phyloP scores from a whole-genome alignment of 2,888 invertebrate species.

The Acanthosepion lycidas region DNA sequence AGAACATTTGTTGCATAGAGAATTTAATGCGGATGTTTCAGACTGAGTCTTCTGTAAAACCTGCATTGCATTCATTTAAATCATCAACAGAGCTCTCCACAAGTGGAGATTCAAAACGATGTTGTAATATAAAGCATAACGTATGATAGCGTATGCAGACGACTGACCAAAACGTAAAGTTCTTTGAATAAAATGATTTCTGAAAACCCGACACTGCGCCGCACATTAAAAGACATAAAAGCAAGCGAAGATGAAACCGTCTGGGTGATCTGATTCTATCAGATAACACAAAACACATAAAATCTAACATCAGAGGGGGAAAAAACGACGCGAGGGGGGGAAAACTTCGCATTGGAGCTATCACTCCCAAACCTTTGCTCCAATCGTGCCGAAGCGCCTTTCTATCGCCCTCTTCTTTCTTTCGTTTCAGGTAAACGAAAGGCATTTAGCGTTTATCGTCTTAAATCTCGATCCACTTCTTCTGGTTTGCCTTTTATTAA shows the following conservation, averaged over 20 bases:
- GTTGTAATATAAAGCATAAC: neutral
- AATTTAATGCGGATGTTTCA: neutral
- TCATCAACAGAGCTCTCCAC: neutral
- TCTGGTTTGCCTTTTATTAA: constrained; percentile 33
- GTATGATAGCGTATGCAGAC: neutral
- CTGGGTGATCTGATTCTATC: constrained; percentile 24
- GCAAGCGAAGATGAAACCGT: neutral
- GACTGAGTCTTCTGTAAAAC: neutral
- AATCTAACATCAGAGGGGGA: neutral
- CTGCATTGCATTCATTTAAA: neutral
- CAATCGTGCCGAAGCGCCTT: neutral
- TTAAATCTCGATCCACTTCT: constrained; percentile 21
- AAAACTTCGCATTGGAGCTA: neutral
- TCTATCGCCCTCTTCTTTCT: neutral
- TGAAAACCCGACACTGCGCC: neutral
- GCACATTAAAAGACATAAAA: constrained; percentile 13
- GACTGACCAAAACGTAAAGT: constrained; percentile 33
- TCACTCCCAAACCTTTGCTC: neutral
- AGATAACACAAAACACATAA: constrained; percentile 12
- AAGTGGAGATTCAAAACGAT: neutral
- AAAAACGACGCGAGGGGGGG: neutral
- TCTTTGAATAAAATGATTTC: constrained; percentile 9
- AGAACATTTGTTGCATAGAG: neutral
- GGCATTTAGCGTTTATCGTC: constrained; percentile 33
- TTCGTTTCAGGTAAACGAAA: neutral